Conservation (phyloP, 2,113 vertebrate genomes). For the Toxotes jaculatrix region DNA sequence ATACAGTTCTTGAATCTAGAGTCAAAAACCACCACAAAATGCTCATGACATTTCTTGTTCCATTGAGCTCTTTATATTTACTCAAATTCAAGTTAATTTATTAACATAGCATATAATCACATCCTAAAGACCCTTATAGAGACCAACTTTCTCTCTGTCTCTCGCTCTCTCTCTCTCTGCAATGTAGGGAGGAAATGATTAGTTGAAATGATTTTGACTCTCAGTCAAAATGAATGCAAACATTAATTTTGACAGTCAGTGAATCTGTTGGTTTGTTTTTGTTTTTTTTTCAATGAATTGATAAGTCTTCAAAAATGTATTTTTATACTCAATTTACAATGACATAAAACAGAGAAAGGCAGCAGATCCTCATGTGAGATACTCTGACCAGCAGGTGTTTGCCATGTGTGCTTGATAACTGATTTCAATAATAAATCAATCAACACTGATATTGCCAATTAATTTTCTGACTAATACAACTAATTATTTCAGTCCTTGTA, state of each 20-base stretch:
- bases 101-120: background rate
- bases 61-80: background rate
- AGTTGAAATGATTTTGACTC: too few species aligned
- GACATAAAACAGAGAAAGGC: too few species aligned
- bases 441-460: background rate
- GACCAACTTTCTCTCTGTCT: background rate
- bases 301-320: background rate
- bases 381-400: background rate
- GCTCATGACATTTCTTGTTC: background rate
- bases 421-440: background rate
- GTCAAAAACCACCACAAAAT: slow-evolving; percentile 54
- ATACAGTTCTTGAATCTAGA: slow-evolving; percentile 16
- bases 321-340: background rate
- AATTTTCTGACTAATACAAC: background rate
- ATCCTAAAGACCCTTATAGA: background rate
- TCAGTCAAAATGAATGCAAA: too few species aligned
- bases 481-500: background rate
- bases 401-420: background rate
- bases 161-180: too few species aligned
- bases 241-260: background rate
- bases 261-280: too few species aligned
- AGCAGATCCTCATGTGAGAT: too few species aligned
- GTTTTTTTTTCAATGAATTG: too few species aligned
- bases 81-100: background rate
- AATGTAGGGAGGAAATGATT: too few species aligned